Base-by-base conservation (phyloP, 2,888 invertebrate genomes). In the Syrphus vitripennis region DNA sequence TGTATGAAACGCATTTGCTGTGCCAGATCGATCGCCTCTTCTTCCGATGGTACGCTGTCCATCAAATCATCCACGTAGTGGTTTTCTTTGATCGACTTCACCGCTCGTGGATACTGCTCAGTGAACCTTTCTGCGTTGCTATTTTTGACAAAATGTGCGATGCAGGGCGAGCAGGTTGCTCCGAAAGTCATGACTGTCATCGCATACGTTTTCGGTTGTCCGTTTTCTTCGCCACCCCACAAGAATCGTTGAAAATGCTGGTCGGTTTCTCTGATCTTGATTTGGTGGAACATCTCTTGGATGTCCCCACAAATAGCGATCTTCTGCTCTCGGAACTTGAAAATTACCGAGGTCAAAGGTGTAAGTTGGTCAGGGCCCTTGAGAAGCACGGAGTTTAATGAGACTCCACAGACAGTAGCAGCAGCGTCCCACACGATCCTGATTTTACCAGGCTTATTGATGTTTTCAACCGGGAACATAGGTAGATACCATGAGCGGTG, bases 361-460 rank as follows among this genome's bases (percentile, higher is more conserved):
- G 88, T 86, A 0, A 90, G 79, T 5, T 91, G 71, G 69, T 91
- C 90, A 0, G 91, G 90, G 1, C 91, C 91, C 10, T 57, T 57
- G 6, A 57, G 19, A 14, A 57, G 31, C 7, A 57, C 19, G 16
- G 61, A 61, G 14, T 72, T 72, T 0, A 72, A 10, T 4, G 72
- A 72, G 12, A 34, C n/a, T n/a, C n/a, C n/a, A 34, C 34, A 19
- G 34, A 0, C 6, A n/a, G n/a, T n/a, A n/a, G 57, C 57, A 4
- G 89, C 90, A 5, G 90, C 90, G 71, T 91, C 90, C 83, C 87
- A 90, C 0, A 90, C 90, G 2, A 90, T 24, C 53, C 90, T 79
- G 0, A 89, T 55, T 63, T 88, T 88, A 5, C 87, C 86, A 5
- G 88, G 88, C 57, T 90, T 90, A 16, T 90, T 90, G 4, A 87